Base-by-base conservation (phyloP, 1,140 invertebrate species). In the Drosophila bocqueti region DNA sequence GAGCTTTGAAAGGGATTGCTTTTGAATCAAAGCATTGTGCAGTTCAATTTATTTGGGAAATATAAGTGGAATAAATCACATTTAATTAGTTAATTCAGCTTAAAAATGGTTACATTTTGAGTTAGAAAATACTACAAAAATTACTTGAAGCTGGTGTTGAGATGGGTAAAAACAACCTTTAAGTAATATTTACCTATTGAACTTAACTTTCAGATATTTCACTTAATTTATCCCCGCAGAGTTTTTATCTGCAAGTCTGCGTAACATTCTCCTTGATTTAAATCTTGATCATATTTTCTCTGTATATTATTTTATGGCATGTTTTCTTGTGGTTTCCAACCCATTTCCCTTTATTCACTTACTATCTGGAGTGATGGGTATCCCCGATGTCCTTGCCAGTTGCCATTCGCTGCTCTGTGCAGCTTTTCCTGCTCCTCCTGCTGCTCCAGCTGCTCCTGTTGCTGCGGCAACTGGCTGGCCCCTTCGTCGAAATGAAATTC, bases 401-500 rank as follows among this genome's bases (percentile, higher is more conserved):
- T 16, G 3, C 16, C n/a, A 15, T 15, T 21, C 24, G 16, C 38
- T 29, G 55, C 13, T 42, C 16, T 18, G 11, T 46, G 45, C 50
- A 47, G 24, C 21, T 72, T 24, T 24, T 3, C 3, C 24, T 24
- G 24, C 24, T 24, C 2, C 24, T 24, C 24, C 24, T 3, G 21
- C 21, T 24, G 47, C 38, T 29, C 31, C 21, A 29, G 31, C 26
- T 66, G 34, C 21, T 50, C 15, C 42, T 66, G 42, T 38, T 76
- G 47, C 57, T 57, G 75, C 36, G 55, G 62, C 62, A 65, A 65
- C 26, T 65, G 58, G 62, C 38, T 42, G 62, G 24, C 46, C 24
- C 24, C 38, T 38, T 45, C 47, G 68, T 55, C 73, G 55, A 77
- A 77, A 77, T 77, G 74, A 77, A 77, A 78, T 77, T 69, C 74